Evolutionary conservation across 1,140 invertebrate species (phyloP), one percentile per base, ranked within the genome.

Genomic region (Brachionus manjavacas): DNA sequence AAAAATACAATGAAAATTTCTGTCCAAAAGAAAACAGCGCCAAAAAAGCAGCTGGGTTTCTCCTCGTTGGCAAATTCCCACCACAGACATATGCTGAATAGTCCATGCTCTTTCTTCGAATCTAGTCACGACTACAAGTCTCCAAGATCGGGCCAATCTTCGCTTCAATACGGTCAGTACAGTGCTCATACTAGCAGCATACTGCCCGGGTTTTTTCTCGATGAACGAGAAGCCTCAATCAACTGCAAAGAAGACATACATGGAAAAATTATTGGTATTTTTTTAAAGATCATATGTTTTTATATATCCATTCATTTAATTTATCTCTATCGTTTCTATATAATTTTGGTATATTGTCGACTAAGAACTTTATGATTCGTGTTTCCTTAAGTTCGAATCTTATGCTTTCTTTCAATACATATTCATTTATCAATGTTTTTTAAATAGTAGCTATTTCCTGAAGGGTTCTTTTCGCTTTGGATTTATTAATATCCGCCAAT

Each of bases 251-350:
- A 72, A 41, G 68, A 72, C 8, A 72, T 72, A 8, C 68, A 72
- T 72, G 68, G 16, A 8, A 72, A 72, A 72, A 72, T 72, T 23
- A 72, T 72, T 72, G 68, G 68, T 72, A 72, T 9, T n/a, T 72
- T 20, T 6, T n/a, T 46, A 46, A 46, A 35, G 31, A 35, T 0
- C 7, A 35, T 35, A 7, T 6, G 31, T 35, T 0, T 1, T 35
- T 4, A 35, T 35, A 35, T 35, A 35, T 35, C 31, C 6, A 35
- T 35, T 35, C 7, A n/a, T 49, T 12, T 14, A 49, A 11, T 49
- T 49, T 49, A 49, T 49, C 43, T n/a, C 43, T 49, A 49, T 49
- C 12, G 43, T 49, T 49, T 49, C 43, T 12, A 49, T 49, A 49
- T 49, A 49, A 49, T 49, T 14, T 49, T 49, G 43, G 43, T 49